Evolutionary conservation across 92 coral and sea anemone species (phyloP), one percentile per base, ranked within the genome.

Genomic region (Epizoanthus illoricatus): DNA sequence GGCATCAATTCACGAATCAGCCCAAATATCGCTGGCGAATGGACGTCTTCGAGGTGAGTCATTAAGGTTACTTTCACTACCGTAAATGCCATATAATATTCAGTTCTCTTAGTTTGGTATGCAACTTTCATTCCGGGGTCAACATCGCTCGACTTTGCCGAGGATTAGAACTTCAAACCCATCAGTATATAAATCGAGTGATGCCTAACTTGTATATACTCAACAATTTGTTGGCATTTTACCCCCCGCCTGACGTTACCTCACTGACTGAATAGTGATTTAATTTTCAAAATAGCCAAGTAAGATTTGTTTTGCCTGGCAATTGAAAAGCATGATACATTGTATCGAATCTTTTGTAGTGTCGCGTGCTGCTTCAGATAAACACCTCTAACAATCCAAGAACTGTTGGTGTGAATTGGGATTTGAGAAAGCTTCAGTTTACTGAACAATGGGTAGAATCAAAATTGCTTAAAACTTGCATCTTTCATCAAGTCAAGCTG

Each of bases 11-110:
- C 74, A 3, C 70, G 87, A 18, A 81, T 56, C 43, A 58, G 56
- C 58, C 89, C 92, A 36, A 89, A 87, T 39, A 87, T 92, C 40
- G 80, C 55, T 54, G 92, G 95, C 61, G 92, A 87, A 76, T 92
- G 95, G 95, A 92, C 92, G 5, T 92, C 95, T 18, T 84, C 95
- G 24, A 82, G 88, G 95, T 92, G 89, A 78, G 71, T 62, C 60
- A 78, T 78, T 78, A 76, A 49, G 59, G 23, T 78, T 19, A 59
- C 49, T 45, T 78, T 78, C 82, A 78, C 67, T 78, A 59, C 45
- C 67, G 33, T 62, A 20, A 57, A 63, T 17, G 82, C 82, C 59
- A 78, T 20, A 78, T 78, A 42, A 78, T 42, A 78, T 58, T 78
- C 41, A 20, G 41, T 40, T 78, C 82, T 78, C 71, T 78, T 63